phyloP scores from a whole-genome alignment of 2,797 vertebrate species.

The Typhlichthys eigenmanni region DNA sequence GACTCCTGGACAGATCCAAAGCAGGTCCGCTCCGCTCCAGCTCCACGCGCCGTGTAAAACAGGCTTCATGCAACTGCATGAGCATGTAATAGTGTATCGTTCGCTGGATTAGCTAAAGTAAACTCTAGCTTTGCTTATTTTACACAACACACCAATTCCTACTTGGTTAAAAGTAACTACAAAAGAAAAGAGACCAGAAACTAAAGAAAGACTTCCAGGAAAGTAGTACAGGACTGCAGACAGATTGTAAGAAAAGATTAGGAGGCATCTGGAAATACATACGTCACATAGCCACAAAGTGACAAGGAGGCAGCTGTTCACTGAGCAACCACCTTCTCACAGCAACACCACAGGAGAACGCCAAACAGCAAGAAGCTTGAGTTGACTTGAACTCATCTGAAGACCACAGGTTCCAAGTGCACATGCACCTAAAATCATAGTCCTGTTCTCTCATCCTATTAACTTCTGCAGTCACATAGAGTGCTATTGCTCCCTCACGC shows the following conservation, averaged over 20 bases:
- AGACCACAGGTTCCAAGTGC: background rate
- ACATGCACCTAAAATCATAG: too few species aligned
- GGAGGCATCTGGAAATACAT: constrained; percentile 44
- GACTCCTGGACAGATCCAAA: too few species aligned
- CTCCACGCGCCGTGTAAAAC: too few species aligned
- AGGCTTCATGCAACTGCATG: too few species aligned
- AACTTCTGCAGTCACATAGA: background rate
- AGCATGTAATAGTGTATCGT: too few species aligned
- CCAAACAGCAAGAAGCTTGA: constrained; percentile 1
- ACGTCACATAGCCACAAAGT: constrained; percentile 36
- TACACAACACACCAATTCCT: too few species aligned
- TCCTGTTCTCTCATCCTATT: background rate
- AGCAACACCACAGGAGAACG: constrained; percentile 5
- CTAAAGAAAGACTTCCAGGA: constrained; percentile 8
- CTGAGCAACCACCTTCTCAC: too few species aligned
- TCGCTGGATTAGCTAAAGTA: too few species aligned
- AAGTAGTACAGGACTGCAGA: background rate
- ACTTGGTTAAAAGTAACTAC: too few species aligned
- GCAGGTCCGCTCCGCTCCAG: too few species aligned
- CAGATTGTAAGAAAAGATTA: constrained; percentile 22
- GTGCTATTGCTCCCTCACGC: background rate
- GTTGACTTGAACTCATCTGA: background rate
- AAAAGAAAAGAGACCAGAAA: too few species aligned
- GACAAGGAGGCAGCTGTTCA: constrained; percentile 52
- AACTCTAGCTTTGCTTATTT: too few species aligned